phyloP scores from a whole-genome alignment of 2,888 invertebrate species.

The Scelioninae gen. 2 region DNA sequence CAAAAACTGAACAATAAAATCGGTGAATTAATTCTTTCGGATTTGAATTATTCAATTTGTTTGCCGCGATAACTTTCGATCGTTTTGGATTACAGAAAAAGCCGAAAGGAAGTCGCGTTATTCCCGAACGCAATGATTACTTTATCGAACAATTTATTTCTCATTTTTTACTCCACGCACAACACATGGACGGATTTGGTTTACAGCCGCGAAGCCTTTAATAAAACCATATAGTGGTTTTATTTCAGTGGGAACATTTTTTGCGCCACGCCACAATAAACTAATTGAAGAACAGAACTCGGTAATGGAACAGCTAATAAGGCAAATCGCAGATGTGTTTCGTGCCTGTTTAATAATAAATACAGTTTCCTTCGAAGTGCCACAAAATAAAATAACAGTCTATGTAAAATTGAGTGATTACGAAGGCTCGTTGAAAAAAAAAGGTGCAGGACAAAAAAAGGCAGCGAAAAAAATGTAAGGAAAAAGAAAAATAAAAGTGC shows the following conservation, averaged over 20 bases:
- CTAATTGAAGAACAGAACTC: constrained; percentile 5
- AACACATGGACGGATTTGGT: constrained; percentile 9
- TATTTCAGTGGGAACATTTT: not conserved
- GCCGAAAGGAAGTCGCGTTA: constrained; percentile 1
- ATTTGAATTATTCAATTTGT: too few species aligned
- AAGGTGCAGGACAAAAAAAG: constrained; percentile 5
- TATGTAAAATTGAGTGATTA: constrained; percentile 32
- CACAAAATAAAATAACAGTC: constrained; percentile 6
- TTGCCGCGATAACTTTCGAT: not conserved
- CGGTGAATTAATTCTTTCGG: too few species aligned
- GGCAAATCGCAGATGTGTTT: constrained; percentile 16
- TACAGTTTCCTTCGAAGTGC: not conserved
- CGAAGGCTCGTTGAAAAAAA: not conserved
- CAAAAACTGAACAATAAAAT: too few species aligned
- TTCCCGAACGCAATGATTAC: constrained; percentile 16
- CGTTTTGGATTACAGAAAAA: not conserved
- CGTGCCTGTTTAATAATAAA: constrained; percentile 19
- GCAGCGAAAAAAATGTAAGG: not conserved
- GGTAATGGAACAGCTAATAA: constrained; percentile 17
- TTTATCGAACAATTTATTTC: constrained; percentile 10
- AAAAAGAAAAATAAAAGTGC: not conserved
- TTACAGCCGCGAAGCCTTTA: not conserved
- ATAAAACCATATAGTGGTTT: constrained; percentile 23
- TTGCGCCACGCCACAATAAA: constrained; percentile 17
- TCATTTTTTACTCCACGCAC: constrained; percentile 1